phyloP scores from a whole-genome alignment of 2,113 vertebrate genomes.

The Xyliphius kryptos region DNA sequence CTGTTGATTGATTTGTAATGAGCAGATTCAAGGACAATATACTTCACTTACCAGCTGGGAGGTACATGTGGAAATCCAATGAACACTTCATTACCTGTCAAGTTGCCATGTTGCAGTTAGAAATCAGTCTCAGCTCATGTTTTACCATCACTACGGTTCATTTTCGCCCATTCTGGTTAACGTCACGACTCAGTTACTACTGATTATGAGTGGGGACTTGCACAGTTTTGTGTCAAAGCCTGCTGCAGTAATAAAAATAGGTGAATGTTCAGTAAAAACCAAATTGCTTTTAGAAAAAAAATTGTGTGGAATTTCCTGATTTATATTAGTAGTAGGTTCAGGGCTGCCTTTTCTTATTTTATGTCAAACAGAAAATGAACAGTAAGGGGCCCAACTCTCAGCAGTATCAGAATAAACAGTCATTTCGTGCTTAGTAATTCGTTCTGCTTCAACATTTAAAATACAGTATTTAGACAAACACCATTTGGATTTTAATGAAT shows the following conservation, averaged over 20 bases:
- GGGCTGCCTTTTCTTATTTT: conserved; percentile 30
- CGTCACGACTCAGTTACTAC: neutral
- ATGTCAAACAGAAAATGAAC: conserved; percentile 34
- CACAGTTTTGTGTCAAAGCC: neutral
- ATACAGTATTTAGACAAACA: too few species aligned
- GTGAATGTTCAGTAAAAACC: neutral
- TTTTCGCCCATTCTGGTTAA: neutral
- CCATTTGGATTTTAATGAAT: too few species aligned
- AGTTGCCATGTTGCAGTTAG: neutral
- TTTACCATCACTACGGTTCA: neutral
- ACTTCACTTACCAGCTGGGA: conserved; percentile 14
- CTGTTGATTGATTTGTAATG: conserved; percentile 27
- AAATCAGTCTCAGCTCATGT: neutral
- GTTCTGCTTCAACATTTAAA: too few species aligned
- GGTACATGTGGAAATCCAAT: conserved; percentile 2
- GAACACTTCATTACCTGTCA: conserved; percentile 15
- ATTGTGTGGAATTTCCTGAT: conserved; percentile 13
- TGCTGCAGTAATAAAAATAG: neutral
- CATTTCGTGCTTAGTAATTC: too few species aligned
- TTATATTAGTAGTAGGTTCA: neutral
- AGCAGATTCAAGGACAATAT: conserved; percentile 13
- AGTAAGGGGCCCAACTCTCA: conserved; percentile 23
- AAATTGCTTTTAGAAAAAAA: conserved; percentile 6
- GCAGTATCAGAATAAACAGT: conserved; percentile 5
- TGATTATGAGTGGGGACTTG: neutral